Evolutionary conservation across 2,888 invertebrate species (phyloP), one percentile per base, ranked within the genome.

Genomic region (Sympetrum striolatum): DNA sequence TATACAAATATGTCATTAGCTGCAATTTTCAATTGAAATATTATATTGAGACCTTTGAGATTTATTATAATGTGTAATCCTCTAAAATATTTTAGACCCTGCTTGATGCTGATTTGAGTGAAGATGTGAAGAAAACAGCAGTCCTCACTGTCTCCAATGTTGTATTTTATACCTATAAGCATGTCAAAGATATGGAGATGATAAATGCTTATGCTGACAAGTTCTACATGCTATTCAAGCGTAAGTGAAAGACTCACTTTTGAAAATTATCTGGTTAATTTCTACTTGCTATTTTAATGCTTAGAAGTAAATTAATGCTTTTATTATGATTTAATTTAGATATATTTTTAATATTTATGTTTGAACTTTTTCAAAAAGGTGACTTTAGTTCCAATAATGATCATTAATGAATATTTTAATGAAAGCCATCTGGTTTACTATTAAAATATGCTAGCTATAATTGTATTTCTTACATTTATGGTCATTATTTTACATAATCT

Each of bases 1-100:
- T 93, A 91, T 73, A 53, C 31, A 0, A 8, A 53, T 8, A 31
- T 10, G 14, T 14, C 8, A 31, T 73, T 31, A 4, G 31, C 3
- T 3, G 4, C 15, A 31, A 31, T 25, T 73, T 14, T 2, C n/a
- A 3, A n/a, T 64, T 14, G 60, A 22, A 15, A 60, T 22, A 73
- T 4, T 73, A 25, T 73, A 31, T 73, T 73, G 2, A 25, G 18
- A 12, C 12, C 1, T 6, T 3, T 25, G 2, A 25, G 4, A 73
- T 73, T 73, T 6, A 73, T 25, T 73, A 1, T 25, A 1, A 10
- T 15, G 1, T 31, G 14, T 31, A 10, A 31, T 73, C 25, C 12
- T 73, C 14, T 14, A 31, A 73, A 73, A 81, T 86, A n/a, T 86
- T 64, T 86, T 4, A 86, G 86, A n/a, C 86, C 18, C 18, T 86